Percentiles rank a stretch among this genome's conserved stretches.
Evolutionary conservation across 2,797 vertebrate species (phyloP).

Genomic region (Pangasius larnaudii): DNA sequence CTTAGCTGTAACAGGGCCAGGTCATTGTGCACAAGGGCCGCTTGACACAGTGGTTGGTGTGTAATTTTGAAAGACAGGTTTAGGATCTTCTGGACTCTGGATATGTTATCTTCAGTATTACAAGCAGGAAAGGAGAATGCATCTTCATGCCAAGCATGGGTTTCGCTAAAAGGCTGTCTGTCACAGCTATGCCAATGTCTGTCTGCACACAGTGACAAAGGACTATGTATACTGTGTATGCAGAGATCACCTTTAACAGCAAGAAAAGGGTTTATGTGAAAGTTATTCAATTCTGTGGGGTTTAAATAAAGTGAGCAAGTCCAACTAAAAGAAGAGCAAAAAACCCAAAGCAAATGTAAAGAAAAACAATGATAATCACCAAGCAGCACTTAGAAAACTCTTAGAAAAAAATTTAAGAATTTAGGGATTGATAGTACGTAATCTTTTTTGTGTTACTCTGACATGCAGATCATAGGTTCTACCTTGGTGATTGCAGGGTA

Average conservation of each 20-base stretch:
- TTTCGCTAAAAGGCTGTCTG: background rate
- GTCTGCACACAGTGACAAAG: background rate
- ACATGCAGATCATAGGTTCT: constrained; percentile 33
- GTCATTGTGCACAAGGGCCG: constrained; percentile 28
- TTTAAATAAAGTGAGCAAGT: background rate
- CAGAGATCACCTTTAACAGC: background rate
- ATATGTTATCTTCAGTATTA: constrained; percentile 48
- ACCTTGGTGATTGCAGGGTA: constrained; percentile 95
- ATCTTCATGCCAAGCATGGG: constrained; percentile 28
- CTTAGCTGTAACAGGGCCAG: constrained; percentile 23
- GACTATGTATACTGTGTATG: background rate
- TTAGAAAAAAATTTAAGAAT: background rate
- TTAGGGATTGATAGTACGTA: background rate
- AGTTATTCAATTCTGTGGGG: background rate
- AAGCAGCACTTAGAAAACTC: no score
- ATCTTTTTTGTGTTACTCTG: background rate
- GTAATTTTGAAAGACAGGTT: constrained; percentile 51
- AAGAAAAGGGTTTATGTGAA: background rate
- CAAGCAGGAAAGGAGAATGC: constrained; percentile 24
- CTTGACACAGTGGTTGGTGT: constrained; percentile 33
- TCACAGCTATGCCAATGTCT: background rate
- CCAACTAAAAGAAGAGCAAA: background rate
- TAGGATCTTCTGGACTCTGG: constrained; percentile 39
- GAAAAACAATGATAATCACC: background rate
- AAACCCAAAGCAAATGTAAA: background rate